Percentiles rank a stretch among this genome's conserved stretches.
Evolutionary conservation across 1,140 invertebrate genomes (phyloP).

Genomic region (Ephestia elutella): DNA sequence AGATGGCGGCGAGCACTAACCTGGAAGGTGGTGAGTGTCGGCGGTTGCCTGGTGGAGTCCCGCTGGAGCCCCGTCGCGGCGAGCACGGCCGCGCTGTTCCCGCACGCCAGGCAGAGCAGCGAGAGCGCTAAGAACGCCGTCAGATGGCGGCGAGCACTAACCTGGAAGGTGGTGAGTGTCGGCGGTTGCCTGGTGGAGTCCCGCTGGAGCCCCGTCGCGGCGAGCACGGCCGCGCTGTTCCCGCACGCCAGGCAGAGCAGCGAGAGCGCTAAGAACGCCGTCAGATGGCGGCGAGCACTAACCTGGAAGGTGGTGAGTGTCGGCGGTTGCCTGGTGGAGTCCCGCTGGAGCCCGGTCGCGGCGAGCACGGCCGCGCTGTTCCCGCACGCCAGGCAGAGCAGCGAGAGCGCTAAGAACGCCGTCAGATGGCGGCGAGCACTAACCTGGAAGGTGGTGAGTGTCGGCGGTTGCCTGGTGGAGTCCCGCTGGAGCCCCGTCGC

Average conservation of each 20-base stretch:
- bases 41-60: slow-evolving; percentile 49
- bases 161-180: slow-evolving; percentile 44
- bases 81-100: slow-evolving; percentile 65
- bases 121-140: too few species aligned
- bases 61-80: slow-evolving; percentile 76
- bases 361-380: slow-evolving; percentile 70
- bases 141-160: too few species aligned
- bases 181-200: slow-evolving; percentile 49
- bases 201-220: slow-evolving; percentile 75
- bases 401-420: too few species aligned
- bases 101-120: too few species aligned
- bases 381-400: too few species aligned
- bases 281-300: too few species aligned
- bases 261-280: too few species aligned
- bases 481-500: slow-evolving; percentile 77
- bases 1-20: too few species aligned
- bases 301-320: slow-evolving; percentile 49
- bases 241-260: too few species aligned
- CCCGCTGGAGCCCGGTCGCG: slow-evolving; percentile 75
- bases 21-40: slow-evolving; percentile 41
- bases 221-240: slow-evolving; percentile 66
- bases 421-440: too few species aligned
- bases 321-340: slow-evolving; percentile 39
- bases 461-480: slow-evolving; percentile 27
- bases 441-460: slow-evolving; percentile 48